These are phyloP conservation scores for Trichopria drosophilae DNA, from an alignment of 2,888 invertebrate species.

Conservation along the genomic window DNA sequence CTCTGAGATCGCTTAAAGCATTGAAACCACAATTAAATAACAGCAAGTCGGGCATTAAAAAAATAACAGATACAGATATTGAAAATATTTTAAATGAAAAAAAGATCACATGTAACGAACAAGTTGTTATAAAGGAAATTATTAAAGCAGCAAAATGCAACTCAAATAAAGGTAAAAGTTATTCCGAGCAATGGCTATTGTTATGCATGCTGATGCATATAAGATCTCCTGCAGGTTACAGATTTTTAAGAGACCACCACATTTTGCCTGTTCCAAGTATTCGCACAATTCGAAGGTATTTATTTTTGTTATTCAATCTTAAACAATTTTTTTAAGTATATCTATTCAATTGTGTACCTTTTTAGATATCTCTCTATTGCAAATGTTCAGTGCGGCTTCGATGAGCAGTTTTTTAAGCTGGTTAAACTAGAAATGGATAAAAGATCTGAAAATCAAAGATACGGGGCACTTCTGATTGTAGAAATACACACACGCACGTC, in stretches of 20 bases:
- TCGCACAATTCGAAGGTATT: constrained; percentile 10
- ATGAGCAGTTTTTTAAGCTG: constrained; percentile 28
- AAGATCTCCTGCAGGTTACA: constrained; percentile 9
- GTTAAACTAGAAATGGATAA: constrained; percentile 12
- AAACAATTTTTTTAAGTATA: constrained; percentile 1
- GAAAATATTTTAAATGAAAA: too few species aligned
- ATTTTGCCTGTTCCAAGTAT: constrained; percentile 4
- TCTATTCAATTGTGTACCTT: constrained; percentile 9
- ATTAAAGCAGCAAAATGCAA: too few species aligned
- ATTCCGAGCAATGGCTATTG: constrained; percentile 5
- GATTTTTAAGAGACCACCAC: constrained; percentile 7
- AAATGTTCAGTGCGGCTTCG: constrained; percentile 29
- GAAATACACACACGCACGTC: constrained; percentile 23
- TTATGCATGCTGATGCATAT: constrained; percentile 1
- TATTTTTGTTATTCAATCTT: constrained; percentile 5
- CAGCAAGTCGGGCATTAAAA: too few species aligned
- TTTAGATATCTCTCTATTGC: constrained; percentile 24
- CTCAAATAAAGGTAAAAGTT: constrained; percentile 11
- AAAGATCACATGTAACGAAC: too few species aligned
- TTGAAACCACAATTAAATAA: too few species aligned
- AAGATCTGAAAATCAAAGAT: constrained; percentile 11
- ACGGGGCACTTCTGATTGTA: constrained; percentile 24
- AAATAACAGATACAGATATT: too few species aligned
- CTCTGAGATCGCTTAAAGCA: too few species aligned
- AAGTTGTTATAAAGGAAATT: too few species aligned